A percentile compares a stretch with the other conserved stretches of the same genome.
These are phyloP conservation scores for Hydrozoanthus tunicans DNA, from an alignment of 64 coral and sea anemone species.

Conservation along the genomic window DNA sequence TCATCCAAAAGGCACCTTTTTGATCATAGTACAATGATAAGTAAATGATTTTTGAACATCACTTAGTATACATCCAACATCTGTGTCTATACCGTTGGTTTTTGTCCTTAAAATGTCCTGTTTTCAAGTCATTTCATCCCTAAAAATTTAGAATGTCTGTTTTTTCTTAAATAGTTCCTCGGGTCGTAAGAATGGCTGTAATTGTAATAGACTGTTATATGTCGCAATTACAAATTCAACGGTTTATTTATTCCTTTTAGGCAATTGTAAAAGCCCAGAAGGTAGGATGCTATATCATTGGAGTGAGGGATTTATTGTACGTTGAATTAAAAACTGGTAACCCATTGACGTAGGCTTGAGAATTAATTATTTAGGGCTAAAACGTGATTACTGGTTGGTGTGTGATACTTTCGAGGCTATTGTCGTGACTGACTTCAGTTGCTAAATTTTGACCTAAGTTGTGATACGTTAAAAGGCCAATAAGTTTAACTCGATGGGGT, in stretches of 20 bases:
- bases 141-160: not conserved
- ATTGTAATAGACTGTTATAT: too few species aligned
- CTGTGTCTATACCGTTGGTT: conserved; percentile 2
- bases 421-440: too few species aligned
- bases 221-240: too few species aligned
- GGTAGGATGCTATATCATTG: not conserved
- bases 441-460: too few species aligned
- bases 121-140: not conserved
- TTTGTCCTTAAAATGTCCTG: not conserved
- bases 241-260: not conserved
- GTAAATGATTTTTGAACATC: not conserved
- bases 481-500: not conserved
- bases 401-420: too few species aligned
- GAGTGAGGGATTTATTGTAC: not conserved
- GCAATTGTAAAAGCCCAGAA: not conserved
- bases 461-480: too few species aligned
- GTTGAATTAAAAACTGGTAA: not conserved
- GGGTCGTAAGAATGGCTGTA: not conserved
- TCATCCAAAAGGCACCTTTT: conserved; percentile 5
- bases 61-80: not conserved
- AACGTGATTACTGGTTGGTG: too few species aligned
- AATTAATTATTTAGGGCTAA: not conserved
- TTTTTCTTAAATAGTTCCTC: conserved; percentile 11
- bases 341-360: not conserved
- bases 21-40: conserved; percentile 7